Conservation (phyloP, 2,888 invertebrate genomes). For the Acronicta alni region DNA sequence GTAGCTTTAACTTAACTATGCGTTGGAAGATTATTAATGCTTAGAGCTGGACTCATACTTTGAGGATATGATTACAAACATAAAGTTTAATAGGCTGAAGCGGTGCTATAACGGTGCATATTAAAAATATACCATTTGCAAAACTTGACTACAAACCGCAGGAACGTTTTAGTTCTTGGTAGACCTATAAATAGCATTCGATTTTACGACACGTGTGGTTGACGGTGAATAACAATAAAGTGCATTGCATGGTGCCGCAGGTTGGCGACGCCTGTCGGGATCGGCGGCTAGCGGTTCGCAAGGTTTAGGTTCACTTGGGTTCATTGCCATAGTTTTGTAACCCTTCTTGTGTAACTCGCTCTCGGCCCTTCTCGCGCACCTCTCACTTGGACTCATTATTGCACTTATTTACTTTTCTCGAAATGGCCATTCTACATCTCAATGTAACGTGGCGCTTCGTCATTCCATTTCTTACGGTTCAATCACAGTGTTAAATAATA, state of each 20-base stretch:
- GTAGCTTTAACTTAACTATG: too few species aligned
- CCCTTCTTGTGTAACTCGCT: conserved; percentile 89
- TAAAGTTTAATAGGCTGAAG: conserved; percentile 8
- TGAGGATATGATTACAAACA: not conserved
- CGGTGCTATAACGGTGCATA: conserved; percentile 22
- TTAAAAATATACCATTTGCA: conserved; percentile 23
- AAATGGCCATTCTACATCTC: conserved; percentile 38
- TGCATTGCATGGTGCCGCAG: conserved; percentile 58
- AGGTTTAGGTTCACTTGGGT: conserved; percentile 87
- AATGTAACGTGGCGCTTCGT: conserved; percentile 22
- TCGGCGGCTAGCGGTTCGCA: conserved; percentile 87
- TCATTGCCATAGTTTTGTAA: conserved; percentile 90
- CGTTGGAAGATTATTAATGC: too few species aligned
- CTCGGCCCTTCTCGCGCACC: conserved; percentile 81
- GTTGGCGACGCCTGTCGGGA: conserved; percentile 75
- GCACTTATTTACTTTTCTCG: conserved; percentile 68
- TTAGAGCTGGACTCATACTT: too few species aligned
- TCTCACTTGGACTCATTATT: conserved; percentile 85
- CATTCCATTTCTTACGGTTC: conserved; percentile 25
- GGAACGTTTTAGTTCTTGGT: conserved; percentile 41
- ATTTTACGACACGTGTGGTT: conserved; percentile 50
- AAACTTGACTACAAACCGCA: conserved; percentile 28
- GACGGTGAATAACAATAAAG: conserved; percentile 49
- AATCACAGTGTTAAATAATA: conserved; percentile 47
- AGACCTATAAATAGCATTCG: conserved; percentile 44